Evolutionary conservation across 2,888 invertebrate species (phyloP).

Genomic region (Stenotaenia linearis): DNA sequence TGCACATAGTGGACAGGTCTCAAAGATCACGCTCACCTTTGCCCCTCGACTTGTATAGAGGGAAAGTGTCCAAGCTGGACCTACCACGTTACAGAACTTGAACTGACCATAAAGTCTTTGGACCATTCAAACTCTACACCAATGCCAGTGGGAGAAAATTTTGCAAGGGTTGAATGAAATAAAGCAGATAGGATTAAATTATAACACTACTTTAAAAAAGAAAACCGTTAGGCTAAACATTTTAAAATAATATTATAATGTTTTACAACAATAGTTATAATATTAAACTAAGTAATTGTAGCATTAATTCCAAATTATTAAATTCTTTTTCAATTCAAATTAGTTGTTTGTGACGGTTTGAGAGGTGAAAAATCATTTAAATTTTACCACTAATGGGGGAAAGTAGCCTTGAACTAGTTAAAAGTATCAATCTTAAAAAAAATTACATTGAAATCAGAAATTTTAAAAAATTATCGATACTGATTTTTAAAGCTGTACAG

Average conservation of each 20-base stretch:
- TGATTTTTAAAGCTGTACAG: not conserved
- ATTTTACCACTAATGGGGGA: not conserved
- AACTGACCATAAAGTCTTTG: not conserved
- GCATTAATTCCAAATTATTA: not conserved
- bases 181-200: not conserved
- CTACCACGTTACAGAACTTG: conserved; percentile 20
- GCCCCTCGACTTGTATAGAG: conserved; percentile 20
- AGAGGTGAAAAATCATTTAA: not conserved
- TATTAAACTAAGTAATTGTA: not conserved
- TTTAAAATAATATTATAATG: not conserved
- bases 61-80: conserved; percentile 24
- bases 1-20: conserved; percentile 26
- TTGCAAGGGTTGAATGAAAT: not conserved
- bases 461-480: not conserved
- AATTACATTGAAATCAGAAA: not conserved
- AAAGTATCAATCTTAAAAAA: not conserved
- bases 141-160: not conserved
- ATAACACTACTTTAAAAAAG: not conserved
- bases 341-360: not conserved
- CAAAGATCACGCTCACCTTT: conserved; percentile 22
- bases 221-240: not conserved
- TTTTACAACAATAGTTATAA: too few species aligned
- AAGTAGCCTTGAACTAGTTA: not conserved
- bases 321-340: not conserved
- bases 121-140: not conserved